phyloP scores from a whole-genome alignment of 2,888 invertebrate genomes.

The Taenaris catops region DNA sequence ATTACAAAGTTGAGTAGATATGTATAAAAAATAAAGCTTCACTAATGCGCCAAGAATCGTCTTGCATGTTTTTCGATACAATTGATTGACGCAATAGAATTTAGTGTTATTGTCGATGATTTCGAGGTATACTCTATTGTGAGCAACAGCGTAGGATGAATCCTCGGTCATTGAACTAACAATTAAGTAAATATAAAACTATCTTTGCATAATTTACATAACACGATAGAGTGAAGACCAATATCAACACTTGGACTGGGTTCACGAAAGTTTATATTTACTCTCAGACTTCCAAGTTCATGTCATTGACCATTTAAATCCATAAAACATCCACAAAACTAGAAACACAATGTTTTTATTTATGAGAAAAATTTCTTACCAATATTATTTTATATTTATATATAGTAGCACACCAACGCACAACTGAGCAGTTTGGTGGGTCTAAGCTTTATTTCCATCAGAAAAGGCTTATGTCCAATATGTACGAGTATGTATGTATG shows the following conservation, averaged over 20 bases:
- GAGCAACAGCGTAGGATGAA: slow-evolving; percentile 44
- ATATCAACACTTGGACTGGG: slow-evolving; percentile 62
- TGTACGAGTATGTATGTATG: too few species aligned
- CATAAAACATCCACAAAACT: slow-evolving; percentile 4
- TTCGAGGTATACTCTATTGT: slow-evolving; percentile 34
- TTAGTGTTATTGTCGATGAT: slow-evolving; percentile 33
- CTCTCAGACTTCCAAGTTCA: slow-evolving; percentile 31
- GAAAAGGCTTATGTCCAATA: too few species aligned
- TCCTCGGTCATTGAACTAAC: slow-evolving; percentile 59
- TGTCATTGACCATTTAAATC: slow-evolving; percentile 17
- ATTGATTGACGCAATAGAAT: too few species aligned
- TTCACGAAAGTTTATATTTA: slow-evolving; percentile 52
- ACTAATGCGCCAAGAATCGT: neutral
- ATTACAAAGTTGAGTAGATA: slow-evolving; percentile 8
- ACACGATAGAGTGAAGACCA: slow-evolving; percentile 63
- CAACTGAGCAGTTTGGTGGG: too few species aligned
- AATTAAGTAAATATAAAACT: slow-evolving; percentile 57
- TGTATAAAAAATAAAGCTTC: slow-evolving; percentile 1
- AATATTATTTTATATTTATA: too few species aligned
- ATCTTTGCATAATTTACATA: slow-evolving; percentile 72
- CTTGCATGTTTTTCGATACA: too few species aligned
- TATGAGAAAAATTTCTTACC: too few species aligned
- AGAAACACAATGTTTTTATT: neutral
- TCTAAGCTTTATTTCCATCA: too few species aligned
- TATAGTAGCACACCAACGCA: too few species aligned